Evolutionary conservation across 1,140 invertebrate genomes (phyloP), one percentile per base, ranked within the genome.

Genomic region (Octopus sinensis): DNA sequence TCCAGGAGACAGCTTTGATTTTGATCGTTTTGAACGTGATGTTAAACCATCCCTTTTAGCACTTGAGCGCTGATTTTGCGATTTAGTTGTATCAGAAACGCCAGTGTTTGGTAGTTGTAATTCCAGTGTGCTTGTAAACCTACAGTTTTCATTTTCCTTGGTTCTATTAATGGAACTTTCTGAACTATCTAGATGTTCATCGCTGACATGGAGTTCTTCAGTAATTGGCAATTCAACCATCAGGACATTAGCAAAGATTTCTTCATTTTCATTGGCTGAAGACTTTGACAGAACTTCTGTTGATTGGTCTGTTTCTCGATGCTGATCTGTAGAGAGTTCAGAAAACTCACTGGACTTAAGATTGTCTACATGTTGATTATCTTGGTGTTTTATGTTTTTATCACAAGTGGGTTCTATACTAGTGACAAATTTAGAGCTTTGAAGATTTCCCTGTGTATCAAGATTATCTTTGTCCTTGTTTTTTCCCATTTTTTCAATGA

Each of bases 231-330:
- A 13, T 53, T 77, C 76, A 51, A 77, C 76, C 30, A 77, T 51
- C 6, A 77, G 76, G 17, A 77, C 76, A 51, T 77, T 77, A 77
- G 76, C 76, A 77, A 77, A 77, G 17, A 77, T 77, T 43, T 77
- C 76, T 23, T 77, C 43, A 51, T 77, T 53, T 52, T 77, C 76
- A 77, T 51, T 77, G 17, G 30, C 68, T 5, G 68, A 23, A 10
- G 68, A 73, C 30, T 73, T 73, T 17, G 68, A 73, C 30, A 4
- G 17, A n/a, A 23, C 30, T 6, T 73, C 68, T 6, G 30, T 23
- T 43, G 30, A 43, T 23, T 9, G 68, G 30, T 13, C 13, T 17
- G 13, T 13, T 13, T 73, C 68, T 6, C 4, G 68, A 5, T 30
- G n/a, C 7, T 51, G 43, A 17, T 51, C 52, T 51, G 76, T 6